Percentiles rank a stretch among this genome's conserved stretches.
Evolutionary conservation across 1,140 invertebrate genomes (phyloP).

Genomic region (Ips typographus): DNA sequence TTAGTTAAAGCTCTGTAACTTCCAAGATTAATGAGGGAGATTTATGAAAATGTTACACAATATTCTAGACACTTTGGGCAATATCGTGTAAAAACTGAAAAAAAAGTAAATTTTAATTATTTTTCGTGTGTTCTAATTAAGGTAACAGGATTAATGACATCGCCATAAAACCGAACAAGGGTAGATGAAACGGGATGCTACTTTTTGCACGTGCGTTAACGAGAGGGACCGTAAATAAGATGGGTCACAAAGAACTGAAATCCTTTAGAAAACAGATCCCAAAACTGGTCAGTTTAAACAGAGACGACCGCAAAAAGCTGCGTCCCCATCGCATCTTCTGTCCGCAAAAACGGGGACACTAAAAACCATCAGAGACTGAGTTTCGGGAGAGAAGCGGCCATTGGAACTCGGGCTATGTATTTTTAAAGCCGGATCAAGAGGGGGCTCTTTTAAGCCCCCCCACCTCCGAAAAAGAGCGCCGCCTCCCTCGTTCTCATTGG

Average conservation of each 20-base stretch:
- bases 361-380: slow-evolving; percentile 47
- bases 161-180: too few relatives aligned
- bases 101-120: too few relatives aligned
- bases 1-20: too few relatives aligned
- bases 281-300: slow-evolving; percentile 46
- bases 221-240: slow-evolving; percentile 44
- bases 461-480: slow-evolving; percentile 45
- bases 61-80: too few relatives aligned
- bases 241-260: slow-evolving; percentile 46
- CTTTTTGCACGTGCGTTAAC: too few relatives aligned
- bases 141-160: too few relatives aligned
- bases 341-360: slow-evolving; percentile 42
- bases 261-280: slow-evolving; percentile 47
- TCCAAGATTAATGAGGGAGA: too few relatives aligned
- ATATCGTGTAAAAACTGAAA: too few relatives aligned
- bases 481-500: slow-evolving; percentile 44
- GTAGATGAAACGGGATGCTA: too few relatives aligned
- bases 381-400: slow-evolving; percentile 46
- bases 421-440: slow-evolving; percentile 51
- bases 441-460: slow-evolving; percentile 45
- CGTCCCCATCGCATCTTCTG: slow-evolving; percentile 45
- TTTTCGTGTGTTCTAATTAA: too few relatives aligned
- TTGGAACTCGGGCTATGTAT: slow-evolving; percentile 49
- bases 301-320: slow-evolving; percentile 44
- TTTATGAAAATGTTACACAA: too few relatives aligned